Base-by-base conservation (phyloP, 1,140 invertebrate species). In the Drosophila orosa region DNA sequence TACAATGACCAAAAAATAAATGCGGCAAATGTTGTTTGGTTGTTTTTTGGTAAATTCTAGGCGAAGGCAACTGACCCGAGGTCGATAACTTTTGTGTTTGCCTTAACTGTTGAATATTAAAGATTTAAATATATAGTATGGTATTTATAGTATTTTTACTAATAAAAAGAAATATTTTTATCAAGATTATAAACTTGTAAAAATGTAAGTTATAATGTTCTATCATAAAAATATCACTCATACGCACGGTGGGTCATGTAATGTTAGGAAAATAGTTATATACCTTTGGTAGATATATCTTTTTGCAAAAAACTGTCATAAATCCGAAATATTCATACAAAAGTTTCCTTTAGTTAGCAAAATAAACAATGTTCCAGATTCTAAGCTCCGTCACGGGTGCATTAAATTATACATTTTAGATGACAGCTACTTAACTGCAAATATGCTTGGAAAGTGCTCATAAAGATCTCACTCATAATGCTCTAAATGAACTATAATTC, bases 401-500 rank as follows among this genome's bases (percentile, higher is more conserved):
- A 40, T 65, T 50, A 52, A 33, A 33, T 24, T 68, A 9, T 66
- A 54, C n/a, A 27, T 52, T 13, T 27, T 27, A 68, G 61, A 66
- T 68, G 60, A 40, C 35, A 10, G 33, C 5, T 13, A 63, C 44
- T 52, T 44, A 44, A 33, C 50, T 58, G 65, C 33, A 57, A 57
- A 71, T 71, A 69, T 31, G 25, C 65, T 15, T 5, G 22, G 33
- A n/a, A 48, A 58, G 52, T 57, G n/a, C 29, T 24, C 69, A 56
- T 74, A 74, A 74, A 74, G 57, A 48, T 17, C 48, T 56, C 57
- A 31, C 59, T 48, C 42, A 75, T 66, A 66, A 75, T 74, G 35
- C 54, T n/a, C 35, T 55, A 59, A 76, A 76, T 76, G 61, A 73
- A 73, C 69, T 61, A 73, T 73, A 73, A 73, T 29, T 48, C 56